phyloP scores from a whole-genome alignment of 2,113 vertebrate genomes.

The Scomber scombrus region DNA sequence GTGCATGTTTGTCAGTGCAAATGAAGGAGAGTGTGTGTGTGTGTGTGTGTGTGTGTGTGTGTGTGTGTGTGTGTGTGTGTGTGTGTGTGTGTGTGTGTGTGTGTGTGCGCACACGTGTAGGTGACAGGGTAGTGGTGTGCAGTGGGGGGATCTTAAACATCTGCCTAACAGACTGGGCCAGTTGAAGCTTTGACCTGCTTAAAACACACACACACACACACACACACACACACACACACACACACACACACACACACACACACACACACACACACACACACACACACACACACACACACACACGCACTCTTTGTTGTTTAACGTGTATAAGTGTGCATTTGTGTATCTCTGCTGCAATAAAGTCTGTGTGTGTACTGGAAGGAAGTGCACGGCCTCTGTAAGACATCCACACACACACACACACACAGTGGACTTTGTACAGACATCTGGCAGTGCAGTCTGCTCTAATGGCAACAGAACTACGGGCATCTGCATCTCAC shows the following conservation, averaged over 20 bases:
- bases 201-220: conserved; percentile 30
- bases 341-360: background rate
- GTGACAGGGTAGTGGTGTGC: conserved; percentile 26
- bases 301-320: conserved; percentile 10
- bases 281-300: background rate
- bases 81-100: conserved; percentile 13
- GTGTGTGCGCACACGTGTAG: conserved; percentile 36
- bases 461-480: conserved; percentile 61
- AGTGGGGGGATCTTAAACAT: conserved; percentile 66
- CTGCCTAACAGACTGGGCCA: conserved; percentile 69
- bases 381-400: conserved; percentile 13
- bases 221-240: conserved; percentile 19
- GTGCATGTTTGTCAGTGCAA: conserved; percentile 24
- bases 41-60: conserved; percentile 33
- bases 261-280: conserved; percentile 16
- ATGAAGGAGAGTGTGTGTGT: conserved; percentile 19
- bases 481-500: conserved; percentile 53
- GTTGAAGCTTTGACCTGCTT: conserved; percentile 67
- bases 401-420: conserved; percentile 30
- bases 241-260: background rate
- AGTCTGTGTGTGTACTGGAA: background rate
- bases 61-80: conserved; percentile 31
- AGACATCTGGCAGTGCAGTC: conserved; percentile 60
- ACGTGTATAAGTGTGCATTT: conserved; percentile 12
- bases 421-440: conserved; percentile 45